Percentiles rank a stretch among this genome's conserved stretches.
Conservation (phyloP, 2,888 invertebrate genomes). For the Polydrusus cervinus region DNA sequence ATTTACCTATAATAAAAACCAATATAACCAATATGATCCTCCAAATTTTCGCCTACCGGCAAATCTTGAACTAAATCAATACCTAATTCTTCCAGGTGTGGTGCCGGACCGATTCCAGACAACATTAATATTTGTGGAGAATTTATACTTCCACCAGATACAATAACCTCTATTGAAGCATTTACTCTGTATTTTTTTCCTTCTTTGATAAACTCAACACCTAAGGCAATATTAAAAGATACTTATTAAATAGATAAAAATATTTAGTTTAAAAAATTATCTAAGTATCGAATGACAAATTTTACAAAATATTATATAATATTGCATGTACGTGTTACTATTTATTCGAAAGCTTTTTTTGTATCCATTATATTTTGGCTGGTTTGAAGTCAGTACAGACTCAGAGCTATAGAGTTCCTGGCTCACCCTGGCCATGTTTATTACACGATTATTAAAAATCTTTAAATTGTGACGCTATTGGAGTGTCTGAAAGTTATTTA, state of each 20-base stretch:
- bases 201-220: conserved; percentile 83
- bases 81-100: conserved; percentile 79
- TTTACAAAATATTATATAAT: too few species aligned
- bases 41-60: conserved; percentile 83
- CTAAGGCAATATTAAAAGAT: not conserved
- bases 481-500: too few species aligned
- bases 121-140: conserved; percentile 84
- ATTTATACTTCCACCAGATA: conserved; percentile 92
- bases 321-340: too few species aligned
- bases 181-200: conserved; percentile 78
- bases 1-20: conserved; percentile 28
- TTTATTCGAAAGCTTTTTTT: too few species aligned
- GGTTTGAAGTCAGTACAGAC: too few species aligned
- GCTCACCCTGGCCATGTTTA: too few species aligned
- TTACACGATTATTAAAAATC: too few species aligned
- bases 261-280: not conserved
- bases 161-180: conserved; percentile 85
- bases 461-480: too few species aligned
- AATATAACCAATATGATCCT: conserved; percentile 79
- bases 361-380: too few species aligned
- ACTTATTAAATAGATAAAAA: not conserved
- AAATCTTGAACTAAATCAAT: conserved; percentile 82
- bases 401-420: too few species aligned
- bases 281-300: too few species aligned
- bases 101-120: conserved; percentile 85